Base-by-base conservation (phyloP, 1,140 invertebrate species). In the Coelopa frigida region DNA sequence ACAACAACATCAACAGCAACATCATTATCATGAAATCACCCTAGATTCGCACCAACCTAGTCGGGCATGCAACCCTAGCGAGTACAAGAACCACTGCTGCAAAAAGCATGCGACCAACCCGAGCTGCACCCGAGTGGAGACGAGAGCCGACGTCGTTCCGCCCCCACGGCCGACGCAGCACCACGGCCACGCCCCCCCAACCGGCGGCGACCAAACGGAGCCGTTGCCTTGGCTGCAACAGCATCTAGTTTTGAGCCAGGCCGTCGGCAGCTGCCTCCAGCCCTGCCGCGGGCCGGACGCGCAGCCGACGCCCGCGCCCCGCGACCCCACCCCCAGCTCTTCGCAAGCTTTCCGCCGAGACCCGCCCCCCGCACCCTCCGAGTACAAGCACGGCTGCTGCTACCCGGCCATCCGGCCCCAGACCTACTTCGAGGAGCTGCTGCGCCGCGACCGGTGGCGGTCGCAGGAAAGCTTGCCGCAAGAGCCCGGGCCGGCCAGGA, bases 141-240 rank as follows among this genome's bases (percentile, higher is more conserved):
- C n/a, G n/a, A n/a, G n/a, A n/a, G n/a, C n/a, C n/a, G n/a, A n/a
- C n/a, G n/a, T n/a, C n/a, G n/a, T n/a, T n/a, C n/a, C n/a, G n/a
- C n/a, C n/a, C n/a, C n/a, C n/a, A n/a, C n/a, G n/a, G n/a, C n/a
- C n/a, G n/a, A n/a, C n/a, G n/a, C n/a, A n/a, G n/a, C n/a, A n/a
- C n/a, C n/a, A n/a, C n/a, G n/a, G n/a, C n/a, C n/a, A n/a, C n/a
- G n/a, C n/a, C n/a, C n/a, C n/a, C n/a, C n/a, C n/a, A n/a, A n/a
- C n/a, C n/a, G n/a, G n/a, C n/a, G 46, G 46, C 51, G n/a, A n/a
- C n/a, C n/a, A 58, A 61, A 66, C 63, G 27, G 58, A 66, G 17
- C 60, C 59, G 59, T 66, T 66, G 63, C 63, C 63, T 21, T 63
- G 62, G 59, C 31, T 59, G 63, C 63, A 66, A 66, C 63, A 66